Percentiles rank a stretch among this genome's conserved stretches.
Conservation (phyloP, 2,888 invertebrate genomes). For the Pammene fasciana region DNA sequence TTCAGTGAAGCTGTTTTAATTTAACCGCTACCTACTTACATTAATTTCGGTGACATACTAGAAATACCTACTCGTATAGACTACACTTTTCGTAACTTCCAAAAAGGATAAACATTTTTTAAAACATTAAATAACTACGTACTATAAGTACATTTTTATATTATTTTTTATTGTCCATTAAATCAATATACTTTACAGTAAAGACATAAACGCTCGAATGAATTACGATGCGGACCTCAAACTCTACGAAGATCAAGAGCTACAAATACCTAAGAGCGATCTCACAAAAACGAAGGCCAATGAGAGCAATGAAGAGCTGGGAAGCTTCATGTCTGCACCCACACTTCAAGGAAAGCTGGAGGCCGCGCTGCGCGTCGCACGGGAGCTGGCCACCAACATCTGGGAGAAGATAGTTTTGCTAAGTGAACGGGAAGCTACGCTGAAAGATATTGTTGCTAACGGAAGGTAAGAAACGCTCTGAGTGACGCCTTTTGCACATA, state of each 20-base stretch:
- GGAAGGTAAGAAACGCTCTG: slow-evolving; percentile 61
- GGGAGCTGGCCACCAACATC: slow-evolving; percentile 56
- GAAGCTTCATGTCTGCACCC: slow-evolving; percentile 45
- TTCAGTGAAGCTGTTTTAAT: too few relatives aligned
- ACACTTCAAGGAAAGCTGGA: slow-evolving; percentile 59
- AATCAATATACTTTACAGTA: slow-evolving; percentile 39
- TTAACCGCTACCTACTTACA: too few relatives aligned
- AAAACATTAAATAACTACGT: too few relatives aligned
- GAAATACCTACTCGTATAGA: too few relatives aligned
- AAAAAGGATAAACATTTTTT: too few relatives aligned
- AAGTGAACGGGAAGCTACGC: slow-evolving; percentile 52
- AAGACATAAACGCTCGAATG: slow-evolving; percentile 45
- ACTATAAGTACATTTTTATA: too few relatives aligned
- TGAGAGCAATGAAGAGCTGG: slow-evolving; percentile 24
- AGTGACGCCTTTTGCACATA: too few relatives aligned
- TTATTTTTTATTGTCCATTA: not conserved
- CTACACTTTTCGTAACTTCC: too few relatives aligned
- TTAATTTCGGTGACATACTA: too few relatives aligned
- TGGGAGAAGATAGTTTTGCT: slow-evolving; percentile 58
- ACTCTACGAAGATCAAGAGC: slow-evolving; percentile 48
- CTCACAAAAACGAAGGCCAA: slow-evolving; percentile 19
- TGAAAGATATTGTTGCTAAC: slow-evolving; percentile 68
- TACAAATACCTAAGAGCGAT: slow-evolving; percentile 44
- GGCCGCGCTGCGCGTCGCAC: slow-evolving; percentile 58
- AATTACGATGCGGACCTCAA: slow-evolving; percentile 44